Percentiles rank a stretch among this genome's conserved stretches.
Evolutionary conservation across 2,888 invertebrate species (phyloP).

Genomic region (Hyposoter didymator): DNA sequence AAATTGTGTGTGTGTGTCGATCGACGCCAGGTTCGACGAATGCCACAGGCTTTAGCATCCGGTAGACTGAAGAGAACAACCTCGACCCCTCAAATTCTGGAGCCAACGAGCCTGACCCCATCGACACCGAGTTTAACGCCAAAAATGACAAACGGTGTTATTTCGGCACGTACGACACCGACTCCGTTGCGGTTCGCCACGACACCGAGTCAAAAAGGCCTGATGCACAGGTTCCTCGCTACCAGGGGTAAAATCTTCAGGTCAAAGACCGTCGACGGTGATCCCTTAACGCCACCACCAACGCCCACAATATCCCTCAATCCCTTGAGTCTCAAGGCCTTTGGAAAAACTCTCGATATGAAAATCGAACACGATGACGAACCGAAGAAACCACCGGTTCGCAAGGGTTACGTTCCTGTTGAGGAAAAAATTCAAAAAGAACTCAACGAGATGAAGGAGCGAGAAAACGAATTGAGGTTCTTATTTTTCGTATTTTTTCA

Average conservation of each 20-base stretch:
- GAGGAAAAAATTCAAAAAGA: conserved; percentile 96
- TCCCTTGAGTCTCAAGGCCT: conserved; percentile 77
- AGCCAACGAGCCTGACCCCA: conserved; percentile 72
- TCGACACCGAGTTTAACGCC: conserved; percentile 71
- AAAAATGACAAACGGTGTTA: conserved; percentile 81
- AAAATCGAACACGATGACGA: conserved; percentile 74
- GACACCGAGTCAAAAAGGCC: conserved; percentile 89
- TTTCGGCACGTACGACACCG: conserved; percentile 77
- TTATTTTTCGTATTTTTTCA: background rate
- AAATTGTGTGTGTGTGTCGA: background rate
- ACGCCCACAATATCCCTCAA: conserved; percentile 76
- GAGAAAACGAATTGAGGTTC: conserved; percentile 92
- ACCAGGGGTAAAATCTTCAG: conserved; percentile 89
- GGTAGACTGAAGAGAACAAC: conserved; percentile 81
- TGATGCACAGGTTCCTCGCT: conserved; percentile 93
- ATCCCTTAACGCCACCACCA: conserved; percentile 70
- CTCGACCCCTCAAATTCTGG: conserved; percentile 81
- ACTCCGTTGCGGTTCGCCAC: conserved; percentile 86
- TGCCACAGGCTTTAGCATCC: conserved; percentile 79
- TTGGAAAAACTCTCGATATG: conserved; percentile 75
- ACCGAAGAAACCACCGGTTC: conserved; percentile 85
- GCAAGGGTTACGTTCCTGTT: conserved; percentile 93
- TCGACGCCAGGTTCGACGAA: conserved; percentile 77
- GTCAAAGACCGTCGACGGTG: conserved; percentile 70
- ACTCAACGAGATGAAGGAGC: conserved; percentile 92